A percentile compares a stretch with the other conserved stretches of the same genome.
Evolutionary conservation across 2,797 vertebrate species (phyloP).

Genomic region (Sebastes flavidus): DNA sequence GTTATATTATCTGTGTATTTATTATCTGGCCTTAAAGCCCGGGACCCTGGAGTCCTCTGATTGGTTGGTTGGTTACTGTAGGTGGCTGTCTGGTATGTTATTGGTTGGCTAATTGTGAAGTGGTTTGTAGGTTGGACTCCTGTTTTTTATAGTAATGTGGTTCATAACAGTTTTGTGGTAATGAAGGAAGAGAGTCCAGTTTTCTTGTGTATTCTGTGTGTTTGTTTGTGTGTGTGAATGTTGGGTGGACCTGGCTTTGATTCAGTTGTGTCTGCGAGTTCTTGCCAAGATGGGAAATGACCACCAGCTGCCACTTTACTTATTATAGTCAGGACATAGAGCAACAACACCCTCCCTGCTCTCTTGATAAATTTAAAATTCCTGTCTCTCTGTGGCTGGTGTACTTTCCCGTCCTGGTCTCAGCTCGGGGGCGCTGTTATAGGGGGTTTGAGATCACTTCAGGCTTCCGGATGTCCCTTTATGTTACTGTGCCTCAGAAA

Average conservation of each 20-base stretch:
- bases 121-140: not conserved
- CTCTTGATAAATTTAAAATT: not conserved
- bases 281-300: slow-evolving; percentile 29
- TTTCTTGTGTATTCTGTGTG: not conserved
- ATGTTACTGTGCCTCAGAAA: slow-evolving; percentile 71
- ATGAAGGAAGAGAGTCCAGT: slow-evolving; percentile 35
- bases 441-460: slow-evolving; percentile 66
- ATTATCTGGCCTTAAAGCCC: slow-evolving; percentile 35
- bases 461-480: slow-evolving; percentile 51
- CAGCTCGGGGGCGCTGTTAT: slow-evolving; percentile 2
- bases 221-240: slow-evolving; percentile 10
- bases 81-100: slow-evolving; percentile 15
- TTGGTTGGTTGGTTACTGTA: slow-evolving; percentile 25
- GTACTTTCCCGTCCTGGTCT: slow-evolving; percentile 35
- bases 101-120: slow-evolving; percentile 22
- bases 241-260: slow-evolving; percentile 23
- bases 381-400: not conserved
- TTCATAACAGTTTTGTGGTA: slow-evolving; percentile 47
- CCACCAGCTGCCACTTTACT: slow-evolving; percentile 19
- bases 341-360: not conserved
- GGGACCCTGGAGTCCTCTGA: slow-evolving; percentile 15
- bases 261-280: slow-evolving; percentile 22
- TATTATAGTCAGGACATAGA: not conserved
- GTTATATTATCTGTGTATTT: slow-evolving; percentile 41
- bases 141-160: slow-evolving; percentile 33